Conservation (phyloP, 1,140 invertebrate species). For the Gryon sp. region DNA sequence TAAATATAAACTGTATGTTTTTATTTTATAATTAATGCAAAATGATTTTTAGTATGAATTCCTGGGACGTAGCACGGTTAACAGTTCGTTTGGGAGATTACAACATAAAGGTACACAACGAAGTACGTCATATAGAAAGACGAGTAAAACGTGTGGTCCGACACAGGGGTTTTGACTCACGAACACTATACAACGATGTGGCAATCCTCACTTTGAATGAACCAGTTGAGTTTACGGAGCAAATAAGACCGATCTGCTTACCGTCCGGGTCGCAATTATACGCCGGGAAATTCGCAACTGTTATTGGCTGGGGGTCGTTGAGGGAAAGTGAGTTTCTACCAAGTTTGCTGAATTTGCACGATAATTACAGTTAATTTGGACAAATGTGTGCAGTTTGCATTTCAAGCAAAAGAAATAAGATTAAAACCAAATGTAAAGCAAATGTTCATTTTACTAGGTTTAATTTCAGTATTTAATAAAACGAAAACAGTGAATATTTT, state of each 20-base stretch:
- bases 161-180: constrained; percentile 90
- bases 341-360: not conserved
- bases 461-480: too few relatives aligned
- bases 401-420: too few relatives aligned
- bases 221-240: constrained; percentile 86
- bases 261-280: constrained; percentile 83
- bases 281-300: constrained; percentile 85
- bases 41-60: constrained; percentile 87
- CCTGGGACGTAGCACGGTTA: constrained; percentile 90
- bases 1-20: too few relatives aligned
- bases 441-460: too few relatives aligned
- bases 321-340: constrained; percentile 84
- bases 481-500: too few relatives aligned
- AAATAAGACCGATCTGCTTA: constrained; percentile 91
- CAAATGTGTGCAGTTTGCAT: too few relatives aligned
- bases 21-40: not conserved
- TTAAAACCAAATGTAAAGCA: too few relatives aligned
- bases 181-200: constrained; percentile 92
- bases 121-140: constrained; percentile 87
- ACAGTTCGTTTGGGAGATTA: constrained; percentile 90
- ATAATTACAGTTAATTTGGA: constrained; percentile 6
- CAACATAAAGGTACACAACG: constrained; percentile 86
- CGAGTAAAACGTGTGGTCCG: constrained; percentile 90
- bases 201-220: constrained; percentile 90
- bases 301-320: constrained; percentile 92